Evolutionary conservation across 2,888 invertebrate genomes (phyloP).

Genomic region (Standfussiana lucernea): DNA sequence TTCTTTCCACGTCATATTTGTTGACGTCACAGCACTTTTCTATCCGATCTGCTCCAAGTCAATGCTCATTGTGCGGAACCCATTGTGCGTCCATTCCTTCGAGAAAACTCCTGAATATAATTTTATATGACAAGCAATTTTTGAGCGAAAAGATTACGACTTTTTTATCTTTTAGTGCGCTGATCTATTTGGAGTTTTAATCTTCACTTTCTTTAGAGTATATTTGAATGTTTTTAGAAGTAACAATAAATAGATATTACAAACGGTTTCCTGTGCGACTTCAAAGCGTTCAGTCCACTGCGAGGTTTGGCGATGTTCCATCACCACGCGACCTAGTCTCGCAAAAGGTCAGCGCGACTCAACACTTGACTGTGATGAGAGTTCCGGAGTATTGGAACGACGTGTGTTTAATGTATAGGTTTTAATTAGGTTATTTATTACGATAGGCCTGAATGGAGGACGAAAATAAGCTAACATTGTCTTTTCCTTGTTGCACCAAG

Average conservation of each 20-base stretch:
- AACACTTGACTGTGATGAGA: conserved; percentile 34
- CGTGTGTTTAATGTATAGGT: conserved; percentile 3
- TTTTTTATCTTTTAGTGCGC: neutral
- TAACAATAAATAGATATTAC: conserved; percentile 66
- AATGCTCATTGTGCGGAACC: conserved; percentile 50
- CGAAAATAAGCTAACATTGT: neutral
- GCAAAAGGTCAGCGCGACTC: conserved; percentile 69
- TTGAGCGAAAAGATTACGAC: conserved; percentile 10
- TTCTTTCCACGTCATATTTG: conserved; percentile 40
- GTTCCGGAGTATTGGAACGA: conserved; percentile 37
- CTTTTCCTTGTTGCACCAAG: neutral
- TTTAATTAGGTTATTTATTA: conserved; percentile 22
- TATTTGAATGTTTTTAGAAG: conserved; percentile 54
- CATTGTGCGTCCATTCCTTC: conserved; percentile 47
- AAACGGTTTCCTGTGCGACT: conserved; percentile 71
- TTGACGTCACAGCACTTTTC: conserved; percentile 53
- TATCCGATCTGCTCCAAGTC: conserved; percentile 43
- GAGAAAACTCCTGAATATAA: conserved; percentile 28
- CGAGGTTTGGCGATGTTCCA: conserved; percentile 71
- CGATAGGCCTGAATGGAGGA: conserved; percentile 10
- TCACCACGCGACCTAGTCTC: conserved; percentile 65
- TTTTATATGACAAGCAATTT: conserved; percentile 41
- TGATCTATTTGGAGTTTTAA: conserved; percentile 26
- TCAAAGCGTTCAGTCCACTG: conserved; percentile 67
- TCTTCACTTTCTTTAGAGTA: conserved; percentile 28